Evolutionary conservation across 2,797 vertebrate genomes (phyloP), one percentile per base, ranked within the genome.

Genomic region (Hydrocynus forskahlii): DNA sequence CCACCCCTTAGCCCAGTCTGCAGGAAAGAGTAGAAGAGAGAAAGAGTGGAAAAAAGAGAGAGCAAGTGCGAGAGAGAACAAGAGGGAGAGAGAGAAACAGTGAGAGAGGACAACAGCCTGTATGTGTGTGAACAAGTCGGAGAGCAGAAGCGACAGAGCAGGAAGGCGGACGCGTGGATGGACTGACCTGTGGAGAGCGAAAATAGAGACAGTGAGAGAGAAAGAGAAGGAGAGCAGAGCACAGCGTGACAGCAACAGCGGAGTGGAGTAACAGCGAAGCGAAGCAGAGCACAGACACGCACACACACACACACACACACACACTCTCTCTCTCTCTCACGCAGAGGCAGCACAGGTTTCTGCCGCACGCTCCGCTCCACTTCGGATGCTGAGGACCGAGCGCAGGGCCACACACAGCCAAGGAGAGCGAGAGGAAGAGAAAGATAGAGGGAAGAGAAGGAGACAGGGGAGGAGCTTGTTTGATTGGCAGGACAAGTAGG

Each of bases 251-350:
- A 40, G 72, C 67, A 76, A 72, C 62, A 80, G 91, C 89, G 82
- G 75, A 59, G 67, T 90, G 90, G 90, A 93, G 92, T 91, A 92
- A 91, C 82, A 76, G 81, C 87, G 81, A 83, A 89, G 62, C 67
- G 3, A 81, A 73, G 79, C 67, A 67, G 52, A 66, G 50, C 73
- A 48, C 62, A 52, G 38, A 48, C 67, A 62, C 67, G 45, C 78
- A 83, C 54, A 64, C 67, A 55, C 45, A 52, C 52, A 40, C 55
- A 45, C 35, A 43, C 35, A 21, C 38, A 19, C 52, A 19, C 52
- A 38, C 54, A 40, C n/a, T n/a, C n/a, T n/a, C n/a, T n/a, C n/a
- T n/a, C n/a, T n/a, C 50, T 55, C 70, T 14, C 55, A 21, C 59
- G 19, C 38, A 5, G 6, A 25, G 29, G 29, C 63, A 52, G 48